Conservation (phyloP, 2,113 vertebrate species). For the Murina feae region DNA sequence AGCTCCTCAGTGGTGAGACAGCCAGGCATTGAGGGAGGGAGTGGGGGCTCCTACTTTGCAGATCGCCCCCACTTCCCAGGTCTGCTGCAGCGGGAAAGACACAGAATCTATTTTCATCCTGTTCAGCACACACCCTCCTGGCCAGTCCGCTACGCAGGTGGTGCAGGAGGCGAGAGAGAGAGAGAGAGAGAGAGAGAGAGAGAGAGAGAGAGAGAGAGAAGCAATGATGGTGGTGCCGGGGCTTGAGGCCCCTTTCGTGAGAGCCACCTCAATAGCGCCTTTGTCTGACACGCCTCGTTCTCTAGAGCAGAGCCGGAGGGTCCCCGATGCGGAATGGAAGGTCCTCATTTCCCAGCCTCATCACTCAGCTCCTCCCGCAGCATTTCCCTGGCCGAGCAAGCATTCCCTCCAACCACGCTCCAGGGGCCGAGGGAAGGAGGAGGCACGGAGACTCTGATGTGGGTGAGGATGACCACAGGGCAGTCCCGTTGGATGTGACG, state of each 20-base stretch:
- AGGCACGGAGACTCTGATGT: rapidly evolving
- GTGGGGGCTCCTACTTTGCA: not conserved
- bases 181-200: not conserved
- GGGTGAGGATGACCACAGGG: not conserved
- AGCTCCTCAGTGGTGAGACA: not conserved
- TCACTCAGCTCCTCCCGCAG: rapidly evolving
- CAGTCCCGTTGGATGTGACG: rapidly evolving
- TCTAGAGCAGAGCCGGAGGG: not conserved
- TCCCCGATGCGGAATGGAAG: not conserved
- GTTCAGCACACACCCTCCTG: not conserved
- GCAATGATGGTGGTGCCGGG: rapidly evolving
- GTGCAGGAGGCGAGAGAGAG: not conserved
- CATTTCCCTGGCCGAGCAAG: too few species aligned
- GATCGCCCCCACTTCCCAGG: rapidly evolving
- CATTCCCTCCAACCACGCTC: not conserved
- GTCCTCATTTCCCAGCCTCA: not conserved
- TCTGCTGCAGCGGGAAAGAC: not conserved
- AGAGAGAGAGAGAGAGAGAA: not conserved
- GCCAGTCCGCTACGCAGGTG: not conserved
- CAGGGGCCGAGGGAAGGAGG: not conserved
- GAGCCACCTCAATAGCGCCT: not conserved
- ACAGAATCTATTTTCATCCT: rapidly evolving
- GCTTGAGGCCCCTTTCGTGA: not conserved
- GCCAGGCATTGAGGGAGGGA: rapidly evolving
- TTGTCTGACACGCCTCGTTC: not conserved